Evolutionary conservation across 2,113 vertebrate genomes (phyloP).

Genomic region (Tonatia bakeri): DNA sequence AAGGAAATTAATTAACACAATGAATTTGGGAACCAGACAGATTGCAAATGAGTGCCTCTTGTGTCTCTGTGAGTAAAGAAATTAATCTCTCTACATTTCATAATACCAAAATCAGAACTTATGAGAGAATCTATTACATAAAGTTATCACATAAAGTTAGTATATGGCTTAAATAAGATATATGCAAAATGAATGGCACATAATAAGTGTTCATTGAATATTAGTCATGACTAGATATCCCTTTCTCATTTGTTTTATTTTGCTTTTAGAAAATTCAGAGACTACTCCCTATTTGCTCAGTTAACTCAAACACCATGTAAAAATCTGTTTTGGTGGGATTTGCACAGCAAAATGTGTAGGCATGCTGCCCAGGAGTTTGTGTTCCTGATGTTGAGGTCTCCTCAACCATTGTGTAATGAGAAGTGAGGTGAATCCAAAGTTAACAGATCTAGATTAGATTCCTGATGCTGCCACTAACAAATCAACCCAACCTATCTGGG

Average conservation of each 20-base stretch:
- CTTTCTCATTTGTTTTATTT: background rate
- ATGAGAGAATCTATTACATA: background rate
- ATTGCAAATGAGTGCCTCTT: background rate
- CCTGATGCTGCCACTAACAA: background rate
- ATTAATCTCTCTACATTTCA: background rate
- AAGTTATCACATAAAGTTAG: background rate
- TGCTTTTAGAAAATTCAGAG: background rate
- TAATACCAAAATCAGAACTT: background rate
- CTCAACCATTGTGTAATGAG: background rate
- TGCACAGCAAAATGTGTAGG: background rate
- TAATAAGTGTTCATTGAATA: background rate
- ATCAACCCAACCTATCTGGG: background rate
- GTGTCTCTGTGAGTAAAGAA: background rate
- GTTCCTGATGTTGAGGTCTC: background rate
- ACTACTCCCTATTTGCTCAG: background rate
- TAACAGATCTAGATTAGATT: background rate
- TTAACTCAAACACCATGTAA: background rate
- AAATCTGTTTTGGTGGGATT: background rate
- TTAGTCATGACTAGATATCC: background rate
- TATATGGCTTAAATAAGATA: background rate
- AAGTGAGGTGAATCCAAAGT: background rate
- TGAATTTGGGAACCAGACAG: background rate
- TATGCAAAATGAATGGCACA: background rate
- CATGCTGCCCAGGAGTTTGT: background rate
- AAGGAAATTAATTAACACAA: background rate